phyloP scores from a whole-genome alignment of 2,797 vertebrate species.

The Avahi laniger region DNA sequence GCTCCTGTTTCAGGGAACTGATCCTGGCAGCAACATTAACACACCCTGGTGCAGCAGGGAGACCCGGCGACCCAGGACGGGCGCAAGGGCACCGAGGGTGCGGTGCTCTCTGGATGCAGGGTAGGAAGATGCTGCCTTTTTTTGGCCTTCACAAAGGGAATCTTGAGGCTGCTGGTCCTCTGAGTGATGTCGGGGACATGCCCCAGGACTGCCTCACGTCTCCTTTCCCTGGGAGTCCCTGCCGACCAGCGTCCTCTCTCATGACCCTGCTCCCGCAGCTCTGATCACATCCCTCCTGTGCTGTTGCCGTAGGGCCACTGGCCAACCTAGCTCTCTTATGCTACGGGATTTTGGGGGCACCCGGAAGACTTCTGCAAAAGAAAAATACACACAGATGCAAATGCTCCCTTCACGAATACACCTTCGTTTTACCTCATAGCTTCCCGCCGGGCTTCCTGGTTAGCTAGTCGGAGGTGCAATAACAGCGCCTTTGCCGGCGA shows the following conservation, averaged over 20 bases:
- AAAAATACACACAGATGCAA: background rate
- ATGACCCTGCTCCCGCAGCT: rapidly evolving
- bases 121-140: background rate
- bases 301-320: background rate
- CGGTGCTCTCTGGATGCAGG: background rate
- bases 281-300: background rate
- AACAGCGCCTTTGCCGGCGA: too few relatives aligned
- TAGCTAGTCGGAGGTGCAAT: rapidly evolving
- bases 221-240: background rate
- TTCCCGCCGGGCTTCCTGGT: too few relatives aligned
- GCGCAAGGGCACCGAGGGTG: rapidly evolving
- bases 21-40: background rate
- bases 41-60: rapidly evolving
- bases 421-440: background rate
- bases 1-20: background rate
- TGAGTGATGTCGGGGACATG: rapidly evolving
- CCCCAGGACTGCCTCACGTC: rapidly evolving
- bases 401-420: rapidly evolving
- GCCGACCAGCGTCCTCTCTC: rapidly evolving
- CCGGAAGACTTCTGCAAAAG: background rate
- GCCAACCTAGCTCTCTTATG: too few relatives aligned
- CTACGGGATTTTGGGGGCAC: too few relatives aligned
- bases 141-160: background rate
- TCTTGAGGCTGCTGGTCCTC: background rate
- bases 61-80: rapidly evolving